Evolutionary conservation across 2,797 vertebrate species (phyloP), one percentile per base, ranked within the genome.

Genomic region (Orestias chungarensis): DNA sequence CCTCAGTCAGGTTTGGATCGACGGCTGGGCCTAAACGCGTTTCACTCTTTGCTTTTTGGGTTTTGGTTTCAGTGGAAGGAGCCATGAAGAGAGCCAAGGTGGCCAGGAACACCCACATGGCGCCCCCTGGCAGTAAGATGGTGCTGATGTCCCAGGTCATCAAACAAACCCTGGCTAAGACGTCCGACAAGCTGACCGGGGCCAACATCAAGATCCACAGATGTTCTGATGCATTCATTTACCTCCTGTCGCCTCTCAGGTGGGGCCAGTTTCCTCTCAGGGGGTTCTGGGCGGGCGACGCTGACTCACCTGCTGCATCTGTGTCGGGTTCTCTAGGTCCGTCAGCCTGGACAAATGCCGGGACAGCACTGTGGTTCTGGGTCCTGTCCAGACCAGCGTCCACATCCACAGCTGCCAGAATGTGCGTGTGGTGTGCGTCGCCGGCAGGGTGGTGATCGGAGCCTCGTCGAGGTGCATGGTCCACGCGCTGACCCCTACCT

Each of bases 161-260:
- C 84, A 97, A 93, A 82, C 97, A 99, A 91, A 99, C 98, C 0
- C 78, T 99, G 89, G 98, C 98, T 70, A 98, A 98, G 91, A 96
- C 96, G 78, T 99, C 97, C 0, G 96, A 97, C 73, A 97, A 96
- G 64, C 86, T 99, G 87, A 94, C 94, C 0, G 95, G 95, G 0
- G 94, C 97, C 65, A 97, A 97, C 6, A 71, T 99, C 62, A 97
- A 96, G 78, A 95, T 99, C 83, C 96, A 97, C 90, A 91, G 96
- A 59, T 99, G 98, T 90, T 95, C 93, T 0, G 95, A 98, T n/a
- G 95, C 96, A 73, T 99, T 96, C 87, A 96, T 99, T 50, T 99
- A 99, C 83, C 94, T 99, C 1, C 95, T 99, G 0, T 97, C 97
- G 17, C 97, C 98, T 3, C 93, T 99, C 88, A 94, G 97, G 98